Conservation (phyloP, 2,797 vertebrate species). For the Lagorchestes hirsutus region DNA sequence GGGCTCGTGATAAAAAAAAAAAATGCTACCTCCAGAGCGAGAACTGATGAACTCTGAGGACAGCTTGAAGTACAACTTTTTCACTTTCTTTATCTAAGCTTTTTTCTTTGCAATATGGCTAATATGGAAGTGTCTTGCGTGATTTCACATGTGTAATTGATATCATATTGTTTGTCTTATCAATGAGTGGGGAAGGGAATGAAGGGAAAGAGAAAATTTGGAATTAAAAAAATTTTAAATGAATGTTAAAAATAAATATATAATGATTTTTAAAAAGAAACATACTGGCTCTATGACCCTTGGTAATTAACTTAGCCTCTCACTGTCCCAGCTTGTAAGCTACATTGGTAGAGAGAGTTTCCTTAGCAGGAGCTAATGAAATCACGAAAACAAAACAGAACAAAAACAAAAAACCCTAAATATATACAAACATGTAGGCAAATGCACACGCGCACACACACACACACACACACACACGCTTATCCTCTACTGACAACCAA, state of each 20-base stretch:
- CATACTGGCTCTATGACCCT: background rate
- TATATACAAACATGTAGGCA: background rate
- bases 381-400: background rate
- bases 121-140: background rate
- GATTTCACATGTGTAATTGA: background rate
- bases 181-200: background rate
- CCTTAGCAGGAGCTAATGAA: background rate
- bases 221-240: background rate
- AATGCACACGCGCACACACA: background rate
- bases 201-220: background rate
- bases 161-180: background rate
- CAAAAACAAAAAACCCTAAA: background rate
- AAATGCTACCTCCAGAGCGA: background rate
- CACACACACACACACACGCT: background rate
- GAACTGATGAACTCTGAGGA: background rate
- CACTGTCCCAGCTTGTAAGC: background rate
- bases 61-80: background rate
- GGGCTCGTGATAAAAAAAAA: background rate
- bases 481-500: background rate
- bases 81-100: background rate
- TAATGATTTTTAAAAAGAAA: background rate
- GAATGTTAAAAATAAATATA: background rate
- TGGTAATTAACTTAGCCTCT: background rate
- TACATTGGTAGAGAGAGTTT: background rate
- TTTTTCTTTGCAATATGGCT: background rate